A percentile compares a stretch with the other conserved stretches of the same genome.
Conservation (phyloP, 2,113 vertebrate genomes). For the Callocephalon fimbriatum region DNA sequence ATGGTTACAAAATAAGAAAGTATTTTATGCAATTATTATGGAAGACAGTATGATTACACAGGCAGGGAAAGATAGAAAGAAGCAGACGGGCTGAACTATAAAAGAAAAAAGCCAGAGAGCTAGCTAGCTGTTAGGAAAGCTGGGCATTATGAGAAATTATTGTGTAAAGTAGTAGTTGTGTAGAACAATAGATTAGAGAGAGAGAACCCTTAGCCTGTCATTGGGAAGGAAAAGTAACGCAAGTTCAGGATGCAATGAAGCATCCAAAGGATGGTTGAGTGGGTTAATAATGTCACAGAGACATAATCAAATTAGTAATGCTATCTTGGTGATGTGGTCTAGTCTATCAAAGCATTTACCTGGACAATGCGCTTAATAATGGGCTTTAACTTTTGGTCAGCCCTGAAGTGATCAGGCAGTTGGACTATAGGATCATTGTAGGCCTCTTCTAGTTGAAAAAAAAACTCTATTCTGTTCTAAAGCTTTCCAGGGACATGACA, state of each 20-base stretch:
- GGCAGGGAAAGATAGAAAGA: not conserved
- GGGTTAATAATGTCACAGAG: slow-evolving; percentile 61
- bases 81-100: not conserved
- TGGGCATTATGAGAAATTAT: slow-evolving; percentile 25
- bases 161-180: not conserved
- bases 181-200: slow-evolving; percentile 50
- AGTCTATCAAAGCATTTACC: slow-evolving; percentile 58
- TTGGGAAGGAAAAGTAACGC: not conserved
- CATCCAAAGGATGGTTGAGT: slow-evolving; percentile 57
- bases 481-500: not conserved
- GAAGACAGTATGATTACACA: not conserved
- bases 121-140: not conserved
- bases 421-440: not conserved
- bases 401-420: not conserved
- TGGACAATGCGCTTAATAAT: not conserved
- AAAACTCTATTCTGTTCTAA: not conserved
- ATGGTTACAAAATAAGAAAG: not conserved
- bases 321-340: slow-evolving; percentile 20
- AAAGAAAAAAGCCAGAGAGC: not conserved
- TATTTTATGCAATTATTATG: slow-evolving; percentile 14
- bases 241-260: slow-evolving; percentile 46
- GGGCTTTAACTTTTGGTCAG: not conserved
- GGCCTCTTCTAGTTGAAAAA: not conserved
- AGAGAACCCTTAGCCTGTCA: slow-evolving; percentile 20
- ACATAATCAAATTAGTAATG: slow-evolving; percentile 70